Base-by-base conservation (phyloP, 2,113 vertebrate species). In the Merops nubicus region DNA sequence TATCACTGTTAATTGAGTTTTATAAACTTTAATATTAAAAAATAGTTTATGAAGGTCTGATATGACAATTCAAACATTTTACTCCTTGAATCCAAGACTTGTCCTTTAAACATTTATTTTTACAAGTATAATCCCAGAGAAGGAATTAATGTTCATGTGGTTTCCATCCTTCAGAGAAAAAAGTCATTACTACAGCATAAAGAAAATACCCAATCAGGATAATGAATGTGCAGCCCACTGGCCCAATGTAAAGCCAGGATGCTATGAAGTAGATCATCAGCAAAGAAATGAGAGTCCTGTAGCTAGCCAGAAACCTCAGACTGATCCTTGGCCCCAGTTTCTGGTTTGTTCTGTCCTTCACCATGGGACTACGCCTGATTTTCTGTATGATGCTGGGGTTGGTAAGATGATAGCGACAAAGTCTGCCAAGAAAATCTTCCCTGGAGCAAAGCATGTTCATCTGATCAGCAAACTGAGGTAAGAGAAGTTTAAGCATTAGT, bases 231-330 rank as follows among this genome's bases (percentile, higher is more conserved):
- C 98, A 99, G 89, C 98, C 95, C 7, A 98, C 12, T 1, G 98
- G 98, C 11, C 99, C 97, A 0, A 99, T 47, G 2, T 97, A 96
- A 74, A 99, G 96, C 5, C 99, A 96, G 8, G 98, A 98, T 21
- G 98, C 98, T 7, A 98, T 8, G 28, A 98, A 73, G 94, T 99
- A 99, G 85, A 97, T 59, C 63, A 99, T 77, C 63, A 99, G 76
- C 69, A 99, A 87, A 4, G 97, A 95, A 64, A 98, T 31, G 1
- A 99, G 96, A 5, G 98, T 99, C 81, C 98, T 97, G 98, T 99
- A 99, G 97, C 98, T 99, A 81, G 98, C 99, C 96, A 99, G 98
- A 56, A 97, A 97, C 4, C 99, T 98, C 76, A 99, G 98, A 83
- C 99, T 99, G 81, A 99, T 97, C 31, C 99, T 93, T 2, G 99